Conservation (phyloP, 1,140 invertebrate species). For the Mactra quadrangularis region DNA sequence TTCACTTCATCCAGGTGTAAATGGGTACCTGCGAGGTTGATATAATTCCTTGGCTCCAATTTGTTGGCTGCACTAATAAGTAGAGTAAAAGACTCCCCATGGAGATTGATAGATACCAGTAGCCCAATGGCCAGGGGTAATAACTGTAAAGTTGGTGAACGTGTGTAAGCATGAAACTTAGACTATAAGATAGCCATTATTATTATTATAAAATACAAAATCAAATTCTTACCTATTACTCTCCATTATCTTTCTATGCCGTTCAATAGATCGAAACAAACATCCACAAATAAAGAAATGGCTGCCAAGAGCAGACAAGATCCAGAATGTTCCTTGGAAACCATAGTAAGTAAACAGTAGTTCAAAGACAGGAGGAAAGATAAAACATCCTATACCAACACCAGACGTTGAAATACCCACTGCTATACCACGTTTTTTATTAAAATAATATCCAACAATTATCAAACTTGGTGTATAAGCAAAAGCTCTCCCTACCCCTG, state of each 20-base stretch:
- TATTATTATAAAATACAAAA: too few species aligned
- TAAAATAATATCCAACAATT: constrained; percentile 80
- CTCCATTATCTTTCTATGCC: constrained; percentile 40
- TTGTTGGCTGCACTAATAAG: too few species aligned
- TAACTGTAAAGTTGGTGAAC: too few species aligned
- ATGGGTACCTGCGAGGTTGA: too few species aligned
- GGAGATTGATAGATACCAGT: too few species aligned
- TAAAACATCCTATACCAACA: constrained; percentile 80
- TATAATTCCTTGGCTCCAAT: too few species aligned
- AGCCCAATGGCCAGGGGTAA: too few species aligned
- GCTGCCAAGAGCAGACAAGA: constrained; percentile 61
- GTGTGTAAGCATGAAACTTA: too few species aligned
- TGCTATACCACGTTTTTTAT: constrained; percentile 75
- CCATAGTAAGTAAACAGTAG: constrained; percentile 70
- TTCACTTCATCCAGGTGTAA: too few species aligned
- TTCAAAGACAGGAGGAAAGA: constrained; percentile 79
- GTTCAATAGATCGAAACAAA: constrained; percentile 51
- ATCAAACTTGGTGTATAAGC: constrained; percentile 78
- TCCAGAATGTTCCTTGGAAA: constrained; percentile 63
- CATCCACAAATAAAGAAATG: constrained; percentile 63
- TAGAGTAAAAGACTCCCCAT: too few species aligned
- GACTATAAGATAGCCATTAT: too few species aligned
- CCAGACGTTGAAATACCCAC: constrained; percentile 81
- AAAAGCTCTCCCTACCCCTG: constrained; percentile 80
- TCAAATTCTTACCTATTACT: constrained; percentile 61